phyloP scores from a whole-genome alignment of 2,113 vertebrate genomes.

The Stegastes partitus region DNA sequence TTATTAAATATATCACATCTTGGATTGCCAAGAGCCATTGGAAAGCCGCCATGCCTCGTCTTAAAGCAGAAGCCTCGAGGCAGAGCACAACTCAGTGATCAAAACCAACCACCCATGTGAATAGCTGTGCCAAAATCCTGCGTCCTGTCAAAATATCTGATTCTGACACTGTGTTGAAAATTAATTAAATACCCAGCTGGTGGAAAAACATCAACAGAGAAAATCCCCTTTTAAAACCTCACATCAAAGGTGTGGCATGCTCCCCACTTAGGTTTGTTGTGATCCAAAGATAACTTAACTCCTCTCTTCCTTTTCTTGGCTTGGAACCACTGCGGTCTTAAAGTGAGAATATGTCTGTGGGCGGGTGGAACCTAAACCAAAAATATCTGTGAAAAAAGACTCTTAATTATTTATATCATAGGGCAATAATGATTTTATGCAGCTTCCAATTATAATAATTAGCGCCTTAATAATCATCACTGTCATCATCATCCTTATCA shows the following conservation, averaged over 20 bases:
- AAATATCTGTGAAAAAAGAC: conserved; percentile 40
- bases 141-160: conserved; percentile 77
- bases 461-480: conserved; percentile 40
- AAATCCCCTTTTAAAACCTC: conserved; percentile 69
- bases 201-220: conserved; percentile 67
- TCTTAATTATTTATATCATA: conserved; percentile 57
- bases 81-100: conserved; percentile 62
- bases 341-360: background rate
- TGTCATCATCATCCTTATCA: conserved; percentile 27
- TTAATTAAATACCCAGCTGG: conserved; percentile 78
- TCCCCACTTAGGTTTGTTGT: conserved; percentile 66
- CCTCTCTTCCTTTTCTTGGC: conserved; percentile 47
- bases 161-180: conserved; percentile 68
- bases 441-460: conserved; percentile 61
- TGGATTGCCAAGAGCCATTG: conserved; percentile 52
- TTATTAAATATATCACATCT: conserved; percentile 65
- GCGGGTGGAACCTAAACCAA: conserved; percentile 33
- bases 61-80: conserved; percentile 64
- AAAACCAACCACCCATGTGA: conserved; percentile 61
- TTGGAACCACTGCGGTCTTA: conserved; percentile 32
- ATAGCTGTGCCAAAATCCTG: conserved; percentile 54
- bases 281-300: conserved; percentile 67
- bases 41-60: conserved; percentile 60
- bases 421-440: conserved; percentile 68
- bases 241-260: conserved; percentile 67